These are phyloP conservation scores for Malacoraja senta DNA, from an alignment of 2,797 vertebrate genomes.

Conservation along the genomic window DNA sequence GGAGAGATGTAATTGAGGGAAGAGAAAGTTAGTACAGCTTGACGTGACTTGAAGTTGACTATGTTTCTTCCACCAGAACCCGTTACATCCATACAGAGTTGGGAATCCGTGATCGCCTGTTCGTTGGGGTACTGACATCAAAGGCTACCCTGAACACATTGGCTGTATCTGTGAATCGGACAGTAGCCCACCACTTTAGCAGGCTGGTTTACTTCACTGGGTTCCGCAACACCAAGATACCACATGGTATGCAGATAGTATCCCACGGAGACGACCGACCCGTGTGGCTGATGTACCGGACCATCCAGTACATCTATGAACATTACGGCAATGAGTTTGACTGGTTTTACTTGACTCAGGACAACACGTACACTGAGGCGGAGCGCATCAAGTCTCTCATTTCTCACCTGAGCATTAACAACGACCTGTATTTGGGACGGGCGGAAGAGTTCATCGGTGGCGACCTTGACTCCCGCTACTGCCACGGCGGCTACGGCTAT, in stretches of 20 bases:
- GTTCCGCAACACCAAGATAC: constrained; percentile 74
- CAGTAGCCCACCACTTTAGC: constrained; percentile 81
- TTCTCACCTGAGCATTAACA: constrained; percentile 79
- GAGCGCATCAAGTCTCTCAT: constrained; percentile 77
- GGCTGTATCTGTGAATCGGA: constrained; percentile 90
- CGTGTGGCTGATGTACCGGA: constrained; percentile 96
- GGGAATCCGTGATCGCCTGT: constrained; percentile 84
- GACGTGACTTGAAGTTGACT: neutral
- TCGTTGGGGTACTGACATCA: constrained; percentile 84
- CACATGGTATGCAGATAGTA: constrained; percentile 82
- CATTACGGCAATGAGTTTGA: constrained; percentile 84
- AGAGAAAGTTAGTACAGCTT: neutral
- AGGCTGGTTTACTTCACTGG: constrained; percentile 87
- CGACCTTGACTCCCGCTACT: constrained; percentile 82
- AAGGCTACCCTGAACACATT: constrained; percentile 77
- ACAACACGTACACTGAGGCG: constrained; percentile 85
- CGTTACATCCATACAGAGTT: constrained; percentile 93
- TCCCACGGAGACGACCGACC: constrained; percentile 86
- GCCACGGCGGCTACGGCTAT: constrained; percentile 89
- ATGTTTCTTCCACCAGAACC: constrained; percentile 63
- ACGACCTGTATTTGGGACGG: constrained; percentile 85
- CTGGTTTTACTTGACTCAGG: constrained; percentile 92
- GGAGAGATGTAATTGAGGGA: neutral
- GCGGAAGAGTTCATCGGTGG: constrained; percentile 91
- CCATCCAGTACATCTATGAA: constrained; percentile 77